These are phyloP conservation scores for Epistrophe grossulariae DNA, from an alignment of 2,888 invertebrate species.

Conservation along the genomic window DNA sequence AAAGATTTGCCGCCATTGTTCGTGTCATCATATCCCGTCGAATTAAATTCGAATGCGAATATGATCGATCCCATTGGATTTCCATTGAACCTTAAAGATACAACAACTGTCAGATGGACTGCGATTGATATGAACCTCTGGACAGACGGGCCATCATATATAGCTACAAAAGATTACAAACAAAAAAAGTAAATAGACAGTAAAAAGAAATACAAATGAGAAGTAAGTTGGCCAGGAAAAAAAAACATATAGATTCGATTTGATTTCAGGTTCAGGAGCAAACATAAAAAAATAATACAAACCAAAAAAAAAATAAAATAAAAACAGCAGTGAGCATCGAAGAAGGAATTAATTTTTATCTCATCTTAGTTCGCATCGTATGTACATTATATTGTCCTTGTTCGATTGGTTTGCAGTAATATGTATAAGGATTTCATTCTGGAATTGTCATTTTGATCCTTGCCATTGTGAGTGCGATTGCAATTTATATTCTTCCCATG, in stretches of 20 bases:
- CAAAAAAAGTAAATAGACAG: conserved; percentile 21
- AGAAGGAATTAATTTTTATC: conserved; percentile 71
- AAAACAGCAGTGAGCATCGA: conserved; percentile 12
- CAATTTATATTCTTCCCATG: conserved; percentile 36
- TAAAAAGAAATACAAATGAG: conserved; percentile 5
- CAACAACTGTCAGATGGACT: conserved; percentile 72
- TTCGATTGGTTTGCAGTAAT: conserved; percentile 70
- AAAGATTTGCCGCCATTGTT: conserved; percentile 69
- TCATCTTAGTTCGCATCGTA: conserved; percentile 20
- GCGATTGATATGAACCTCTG: conserved; percentile 57
- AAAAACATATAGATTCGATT: conserved; percentile 9
- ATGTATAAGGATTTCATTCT: conserved; percentile 61
- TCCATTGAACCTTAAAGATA: conserved; percentile 71
- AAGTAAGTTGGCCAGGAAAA: conserved; percentile 27
- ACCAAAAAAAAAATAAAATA: not conserved
- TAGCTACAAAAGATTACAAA: conserved; percentile 34
- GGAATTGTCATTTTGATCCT: conserved; percentile 73
- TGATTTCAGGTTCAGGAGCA: conserved; percentile 15
- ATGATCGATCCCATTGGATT: conserved; percentile 64
- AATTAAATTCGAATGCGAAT: conserved; percentile 63
- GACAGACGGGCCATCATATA: conserved; percentile 13
- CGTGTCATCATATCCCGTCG: conserved; percentile 28
- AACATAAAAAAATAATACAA: conserved; percentile 3
- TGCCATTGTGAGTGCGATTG: conserved; percentile 31
- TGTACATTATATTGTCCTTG: conserved; percentile 54